A percentile compares a stretch with the other conserved stretches of the same genome.
phyloP scores from a whole-genome alignment of 2,888 invertebrate species.

The Lacanobia oleracea region DNA sequence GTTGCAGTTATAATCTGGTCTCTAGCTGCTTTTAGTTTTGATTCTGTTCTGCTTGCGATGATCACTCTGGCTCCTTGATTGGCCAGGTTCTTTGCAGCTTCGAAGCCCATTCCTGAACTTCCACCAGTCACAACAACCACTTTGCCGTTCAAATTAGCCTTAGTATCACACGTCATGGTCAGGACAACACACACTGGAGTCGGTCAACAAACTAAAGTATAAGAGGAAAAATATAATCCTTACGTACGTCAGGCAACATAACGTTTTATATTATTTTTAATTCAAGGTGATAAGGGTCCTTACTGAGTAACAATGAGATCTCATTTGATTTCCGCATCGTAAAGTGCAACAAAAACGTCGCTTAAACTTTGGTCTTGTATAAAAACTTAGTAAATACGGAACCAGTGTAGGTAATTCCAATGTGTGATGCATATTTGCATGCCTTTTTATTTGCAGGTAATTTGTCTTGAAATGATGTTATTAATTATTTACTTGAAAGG shows the following conservation, averaged over 20 bases:
- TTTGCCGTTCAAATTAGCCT: constrained; percentile 78
- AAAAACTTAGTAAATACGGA: constrained; percentile 11
- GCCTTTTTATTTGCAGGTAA: background rate
- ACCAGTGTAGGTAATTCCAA: background rate
- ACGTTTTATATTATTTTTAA: constrained; percentile 63
- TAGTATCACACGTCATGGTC: constrained; percentile 73
- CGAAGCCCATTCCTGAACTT: constrained; percentile 85
- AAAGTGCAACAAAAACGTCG: constrained; percentile 22
- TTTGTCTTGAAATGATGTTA: background rate
- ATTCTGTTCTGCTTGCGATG: constrained; percentile 88
- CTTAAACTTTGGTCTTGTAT: constrained; percentile 11
- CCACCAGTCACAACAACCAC: constrained; percentile 84
- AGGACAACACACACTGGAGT: constrained; percentile 43
- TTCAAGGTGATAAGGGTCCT: constrained; percentile 65
- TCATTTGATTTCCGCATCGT: constrained; percentile 57
- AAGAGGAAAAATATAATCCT: constrained; percentile 63
- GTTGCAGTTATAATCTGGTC: constrained; percentile 77
- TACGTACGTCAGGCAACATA: constrained; percentile 35
- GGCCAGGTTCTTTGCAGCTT: constrained; percentile 85
- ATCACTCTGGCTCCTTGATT: constrained; percentile 86
- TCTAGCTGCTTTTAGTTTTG: constrained; percentile 81
- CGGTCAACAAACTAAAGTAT: constrained; percentile 51
- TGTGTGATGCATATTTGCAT: background rate
- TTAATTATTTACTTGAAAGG: background rate
- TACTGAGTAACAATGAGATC: constrained; percentile 56